Base-by-base conservation (phyloP, 1,140 invertebrate species). In the Formica exsecta region DNA sequence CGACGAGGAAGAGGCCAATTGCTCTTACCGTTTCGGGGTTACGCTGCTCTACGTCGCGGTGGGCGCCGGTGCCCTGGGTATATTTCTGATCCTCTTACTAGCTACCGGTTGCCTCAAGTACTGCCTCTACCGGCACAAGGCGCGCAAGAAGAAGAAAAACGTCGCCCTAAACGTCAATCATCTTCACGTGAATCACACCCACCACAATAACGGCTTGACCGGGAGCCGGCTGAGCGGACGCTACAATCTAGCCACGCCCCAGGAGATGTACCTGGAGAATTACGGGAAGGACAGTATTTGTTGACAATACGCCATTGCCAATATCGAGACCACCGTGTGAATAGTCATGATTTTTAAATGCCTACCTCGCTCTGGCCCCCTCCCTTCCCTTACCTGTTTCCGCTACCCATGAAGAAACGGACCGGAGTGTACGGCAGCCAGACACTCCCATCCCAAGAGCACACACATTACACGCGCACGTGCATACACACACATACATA, bases 1-100 rank as follows among this genome's bases (percentile, higher is more conserved):
- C 92, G 97, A 97, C 92, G 97, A 98, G 92, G 96, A 96, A 75
- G 96, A 97, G 89, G 92, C 94, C 25, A 97, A 98, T 90, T 98
- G 97, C 94, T 96, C 97, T 16, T 96, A 97, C 83, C 96, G 96
- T 77, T 96, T 97, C 88, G 96, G 96, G 13, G 95, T 97, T 48
- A 97, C 97, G 2, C 94, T 97, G 57, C 95, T 96, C 0, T 97
- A 97, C 92, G 95, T 97, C 0, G 95, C 96, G 1, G 95, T 97
- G 2, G 96, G 96, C 9, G 96, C 96, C 11, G 96, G 96, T 1
- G 95, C 95, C 0, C 89, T 96, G 0, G 94, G 95, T 4, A 94
- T 96, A 48, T 95, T 96, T 48, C 91, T 95, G 0, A 93, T 96
- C 22, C 93, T 96, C 1, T 95, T 97, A 38, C 94, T 96, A 29